Evolutionary conservation across 2,888 invertebrate species (phyloP).

Genomic region (Ormia ochracea): DNA sequence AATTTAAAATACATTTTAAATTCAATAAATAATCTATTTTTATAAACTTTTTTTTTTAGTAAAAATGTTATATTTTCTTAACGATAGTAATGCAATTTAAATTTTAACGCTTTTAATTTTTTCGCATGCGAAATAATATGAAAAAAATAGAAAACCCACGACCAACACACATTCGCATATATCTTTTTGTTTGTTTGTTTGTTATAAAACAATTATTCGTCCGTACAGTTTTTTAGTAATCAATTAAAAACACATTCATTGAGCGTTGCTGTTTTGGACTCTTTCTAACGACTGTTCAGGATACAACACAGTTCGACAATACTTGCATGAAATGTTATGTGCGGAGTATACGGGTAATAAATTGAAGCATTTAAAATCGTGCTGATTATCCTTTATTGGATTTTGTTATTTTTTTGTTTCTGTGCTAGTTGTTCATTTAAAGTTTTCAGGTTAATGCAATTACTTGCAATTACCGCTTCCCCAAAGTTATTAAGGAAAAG

Average conservation of each 20-base stretch:
- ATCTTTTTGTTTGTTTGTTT: neutral
- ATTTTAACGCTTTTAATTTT: neutral
- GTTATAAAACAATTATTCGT: slow-evolving; percentile 40
- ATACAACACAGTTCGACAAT: neutral
- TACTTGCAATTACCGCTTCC: too few species aligned
- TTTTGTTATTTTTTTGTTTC: too few species aligned
- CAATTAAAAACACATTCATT: slow-evolving; percentile 57
- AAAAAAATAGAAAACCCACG: neutral
- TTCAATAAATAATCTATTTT: neutral
- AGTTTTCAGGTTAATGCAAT: too few species aligned
- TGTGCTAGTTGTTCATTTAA: too few species aligned
- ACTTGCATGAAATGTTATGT: neutral
- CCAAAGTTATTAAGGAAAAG: too few species aligned
- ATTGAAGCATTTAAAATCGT: neutral
- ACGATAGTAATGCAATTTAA: slow-evolving; percentile 22
- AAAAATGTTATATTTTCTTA: slow-evolving; percentile 2
- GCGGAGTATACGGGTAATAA: neutral
- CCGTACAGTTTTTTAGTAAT: slow-evolving; percentile 42
- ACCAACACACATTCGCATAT: neutral
- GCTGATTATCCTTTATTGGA: neutral
- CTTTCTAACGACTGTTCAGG: neutral
- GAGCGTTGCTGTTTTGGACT: neutral
- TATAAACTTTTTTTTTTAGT: neutral
- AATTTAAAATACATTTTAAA: neutral
- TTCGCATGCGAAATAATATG: neutral